These are phyloP conservation scores for Thryonomys swinderianus DNA, from an alignment of 2,113 vertebrate genomes.

Conservation along the genomic window DNA sequence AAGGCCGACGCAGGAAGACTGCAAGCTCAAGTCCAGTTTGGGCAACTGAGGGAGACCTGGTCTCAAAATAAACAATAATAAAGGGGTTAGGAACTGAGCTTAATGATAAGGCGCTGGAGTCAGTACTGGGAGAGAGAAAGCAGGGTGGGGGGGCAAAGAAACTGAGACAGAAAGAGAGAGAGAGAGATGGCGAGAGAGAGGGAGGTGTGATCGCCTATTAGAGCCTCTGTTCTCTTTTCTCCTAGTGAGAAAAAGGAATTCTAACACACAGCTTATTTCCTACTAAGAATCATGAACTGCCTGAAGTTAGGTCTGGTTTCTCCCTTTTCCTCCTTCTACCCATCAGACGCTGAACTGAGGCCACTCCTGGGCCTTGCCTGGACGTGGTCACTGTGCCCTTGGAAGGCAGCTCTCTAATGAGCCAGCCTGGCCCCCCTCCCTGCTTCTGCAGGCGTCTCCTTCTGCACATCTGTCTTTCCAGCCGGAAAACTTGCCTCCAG, in stretches of 20 bases:
- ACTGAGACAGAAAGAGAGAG: neutral
- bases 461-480: slow-evolving; percentile 11
- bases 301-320: neutral
- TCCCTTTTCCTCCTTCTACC: neutral
- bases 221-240: neutral
- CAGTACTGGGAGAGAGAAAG: neutral
- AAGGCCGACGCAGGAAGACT: neutral
- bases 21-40: neutral
- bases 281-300: neutral
- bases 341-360: neutral
- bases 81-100: neutral
- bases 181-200: neutral
- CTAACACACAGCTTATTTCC: neutral
- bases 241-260: neutral
- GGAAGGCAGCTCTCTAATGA: neutral
- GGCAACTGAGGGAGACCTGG: neutral
- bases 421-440: neutral
- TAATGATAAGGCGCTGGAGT: neutral
- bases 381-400: neutral
- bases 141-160: neutral
- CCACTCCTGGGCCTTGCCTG: neutral
- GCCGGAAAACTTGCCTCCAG: slow-evolving; percentile 15
- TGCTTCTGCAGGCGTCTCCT: neutral
- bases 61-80: neutral
- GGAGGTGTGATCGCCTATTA: neutral